Conservation (phyloP, 1,140 invertebrate genomes). For the Notospermus geniculatus region DNA sequence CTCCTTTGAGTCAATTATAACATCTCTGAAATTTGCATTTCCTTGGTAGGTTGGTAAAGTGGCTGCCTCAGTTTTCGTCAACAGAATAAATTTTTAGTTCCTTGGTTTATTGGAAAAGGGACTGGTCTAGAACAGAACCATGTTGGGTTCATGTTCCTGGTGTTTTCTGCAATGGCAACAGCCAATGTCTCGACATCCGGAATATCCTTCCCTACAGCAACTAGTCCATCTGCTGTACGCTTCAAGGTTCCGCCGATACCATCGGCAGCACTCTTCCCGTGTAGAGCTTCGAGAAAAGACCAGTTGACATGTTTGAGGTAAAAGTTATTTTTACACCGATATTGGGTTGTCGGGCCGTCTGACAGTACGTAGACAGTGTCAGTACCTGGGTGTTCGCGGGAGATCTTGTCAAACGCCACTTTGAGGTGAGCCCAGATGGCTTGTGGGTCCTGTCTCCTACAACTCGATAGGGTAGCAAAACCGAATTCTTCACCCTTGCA, state of each 20-base stretch:
- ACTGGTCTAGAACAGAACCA: no score
- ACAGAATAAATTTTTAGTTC: no score
- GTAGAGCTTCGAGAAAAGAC: constrained; percentile 51
- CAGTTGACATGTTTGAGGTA: constrained; percentile 29
- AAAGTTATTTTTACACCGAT: constrained; percentile 12
- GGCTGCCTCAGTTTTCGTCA: no score
- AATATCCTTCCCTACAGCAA: constrained; percentile 12
- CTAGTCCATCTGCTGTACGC: constrained; percentile 27
- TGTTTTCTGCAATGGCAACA: no score
- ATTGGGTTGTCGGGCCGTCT: constrained; percentile 16
- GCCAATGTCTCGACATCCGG: constrained; percentile 9
- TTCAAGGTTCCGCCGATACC: constrained; percentile 53
- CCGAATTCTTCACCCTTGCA: neutral
- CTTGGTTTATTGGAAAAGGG: no score
- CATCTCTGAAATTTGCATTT: no score
- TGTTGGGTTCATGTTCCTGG: no score
- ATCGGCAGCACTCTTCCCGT: constrained; percentile 55
- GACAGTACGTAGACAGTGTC: constrained; percentile 1
- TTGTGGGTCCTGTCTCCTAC: constrained; percentile 9
- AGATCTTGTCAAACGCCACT: neutral
- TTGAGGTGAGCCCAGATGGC: constrained; percentile 15
- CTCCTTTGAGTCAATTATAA: no score
- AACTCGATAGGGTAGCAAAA: constrained; percentile 14
- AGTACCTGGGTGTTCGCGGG: neutral
- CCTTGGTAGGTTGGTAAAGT: no score